phyloP scores from a whole-genome alignment of 2,113 vertebrate genomes.

The Perca flavescens region DNA sequence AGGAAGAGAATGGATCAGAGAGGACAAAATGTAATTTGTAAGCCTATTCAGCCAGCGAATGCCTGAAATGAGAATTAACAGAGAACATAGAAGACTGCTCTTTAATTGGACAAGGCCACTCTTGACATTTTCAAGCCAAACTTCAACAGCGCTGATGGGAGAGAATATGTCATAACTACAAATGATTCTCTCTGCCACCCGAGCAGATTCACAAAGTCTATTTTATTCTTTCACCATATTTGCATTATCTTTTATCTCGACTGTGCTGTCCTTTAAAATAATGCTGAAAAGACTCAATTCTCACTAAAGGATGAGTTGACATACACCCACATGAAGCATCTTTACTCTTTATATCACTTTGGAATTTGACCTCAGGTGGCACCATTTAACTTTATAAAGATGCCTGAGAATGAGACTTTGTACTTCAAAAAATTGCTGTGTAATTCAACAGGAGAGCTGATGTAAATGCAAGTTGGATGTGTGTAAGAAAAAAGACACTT shows the following conservation, averaged over 20 bases:
- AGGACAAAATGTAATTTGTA: slow-evolving; percentile 83
- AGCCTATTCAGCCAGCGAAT: slow-evolving; percentile 75
- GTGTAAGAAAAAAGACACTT: not conserved
- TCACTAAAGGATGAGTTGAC: not conserved
- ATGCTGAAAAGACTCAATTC: slow-evolving; percentile 7
- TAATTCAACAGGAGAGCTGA: not conserved
- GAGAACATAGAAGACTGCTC: slow-evolving; percentile 69
- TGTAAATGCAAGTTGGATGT: not conserved
- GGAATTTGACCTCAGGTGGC: slow-evolving; percentile 10
- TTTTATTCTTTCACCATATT: slow-evolving; percentile 31
- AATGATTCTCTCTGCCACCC: slow-evolving; percentile 60
- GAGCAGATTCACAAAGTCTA: slow-evolving; percentile 42
- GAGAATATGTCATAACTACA: slow-evolving; percentile 72
- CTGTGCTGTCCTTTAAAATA: slow-evolving; percentile 23
- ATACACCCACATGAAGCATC: not conserved
- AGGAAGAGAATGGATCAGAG: slow-evolving; percentile 72
- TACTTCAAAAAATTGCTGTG: not conserved
- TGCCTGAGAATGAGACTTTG: not conserved
- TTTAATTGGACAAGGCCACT: slow-evolving; percentile 82
- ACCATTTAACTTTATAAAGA: slow-evolving; percentile 6
- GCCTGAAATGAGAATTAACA: slow-evolving; percentile 77
- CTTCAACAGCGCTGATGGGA: slow-evolving; percentile 57
- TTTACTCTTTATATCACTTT: not conserved
- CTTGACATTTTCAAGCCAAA: slow-evolving; percentile 80
- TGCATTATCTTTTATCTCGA: slow-evolving; percentile 46